Evolutionary conservation across 2,797 vertebrate genomes (phyloP).

Genomic region (Chelmon rostratus): DNA sequence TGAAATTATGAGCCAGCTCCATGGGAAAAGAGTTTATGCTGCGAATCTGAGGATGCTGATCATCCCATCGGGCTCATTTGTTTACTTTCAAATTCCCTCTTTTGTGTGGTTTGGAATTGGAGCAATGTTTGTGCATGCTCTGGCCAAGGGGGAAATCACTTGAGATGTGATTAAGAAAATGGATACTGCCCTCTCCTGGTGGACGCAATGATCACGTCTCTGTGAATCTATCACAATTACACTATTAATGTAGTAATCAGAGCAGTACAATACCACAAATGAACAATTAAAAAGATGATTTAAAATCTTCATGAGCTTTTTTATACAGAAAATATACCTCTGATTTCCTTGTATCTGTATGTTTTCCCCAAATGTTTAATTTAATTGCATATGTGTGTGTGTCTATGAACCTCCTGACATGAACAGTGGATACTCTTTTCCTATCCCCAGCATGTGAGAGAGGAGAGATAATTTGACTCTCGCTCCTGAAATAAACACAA

Average conservation of each 20-base stretch:
- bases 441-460: background rate
- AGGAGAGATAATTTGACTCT: conserved; percentile 16
- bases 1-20: conserved; percentile 71
- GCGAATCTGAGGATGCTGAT: conserved; percentile 74
- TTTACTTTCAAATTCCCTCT: conserved; percentile 83
- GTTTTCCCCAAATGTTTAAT: background rate
- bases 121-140: conserved; percentile 76
- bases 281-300: background rate
- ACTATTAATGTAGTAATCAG: conserved; percentile 25
- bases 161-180: conserved; percentile 77
- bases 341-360: background rate
- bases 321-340: background rate
- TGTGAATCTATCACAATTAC: conserved; percentile 39
- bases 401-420: background rate
- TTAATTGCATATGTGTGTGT: conserved; percentile 12
- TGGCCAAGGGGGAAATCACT: conserved; percentile 64
- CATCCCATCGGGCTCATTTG: conserved; percentile 80
- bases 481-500: conserved; percentile 29
- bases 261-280: conserved; percentile 10
- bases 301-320: conserved; percentile 20
- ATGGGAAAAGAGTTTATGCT: conserved; percentile 77
- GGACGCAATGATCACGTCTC: conserved; percentile 42
- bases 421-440: conserved; percentile 1
- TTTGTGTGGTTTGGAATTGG: conserved; percentile 80
- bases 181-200: conserved; percentile 87